These are phyloP conservation scores for Callyntrura guangdongensis DNA, from an alignment of 2,888 invertebrate species.

Conservation along the genomic window DNA sequence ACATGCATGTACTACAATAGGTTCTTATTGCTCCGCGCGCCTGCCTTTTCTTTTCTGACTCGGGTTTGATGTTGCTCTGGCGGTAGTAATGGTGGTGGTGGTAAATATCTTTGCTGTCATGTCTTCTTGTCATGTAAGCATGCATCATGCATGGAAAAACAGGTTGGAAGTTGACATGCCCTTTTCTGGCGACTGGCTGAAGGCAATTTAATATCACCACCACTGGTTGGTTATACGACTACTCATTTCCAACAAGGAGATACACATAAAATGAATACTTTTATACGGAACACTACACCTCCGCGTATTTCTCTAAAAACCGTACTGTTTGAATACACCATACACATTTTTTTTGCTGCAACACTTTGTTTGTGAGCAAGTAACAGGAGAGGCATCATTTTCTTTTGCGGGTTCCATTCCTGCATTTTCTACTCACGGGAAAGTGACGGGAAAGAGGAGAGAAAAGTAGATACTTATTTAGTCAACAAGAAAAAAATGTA, in stretches of 20 bases:
- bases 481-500: slow-evolving; percentile 54
- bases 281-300: slow-evolving; percentile 61
- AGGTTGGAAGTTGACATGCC: slow-evolving; percentile 75
- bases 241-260: slow-evolving; percentile 46
- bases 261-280: slow-evolving; percentile 56
- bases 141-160: slow-evolving; percentile 75
- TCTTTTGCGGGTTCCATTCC: not conserved
- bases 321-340: not conserved
- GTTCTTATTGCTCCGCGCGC: no score
- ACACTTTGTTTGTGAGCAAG: not conserved
- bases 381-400: slow-evolving; percentile 27
- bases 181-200: slow-evolving; percentile 71
- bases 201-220: slow-evolving; percentile 67
- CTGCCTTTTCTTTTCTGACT: slow-evolving; percentile 17
- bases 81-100: slow-evolving; percentile 45
- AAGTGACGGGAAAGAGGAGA: slow-evolving; percentile 41
- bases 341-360: not conserved
- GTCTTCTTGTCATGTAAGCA: slow-evolving; percentile 74
- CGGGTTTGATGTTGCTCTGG: not conserved
- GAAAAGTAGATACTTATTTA: slow-evolving; percentile 20
- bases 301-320: not conserved
- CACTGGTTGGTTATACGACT: slow-evolving; percentile 16
- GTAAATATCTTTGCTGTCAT: slow-evolving; percentile 67
- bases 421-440: not conserved
- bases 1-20: no score